Conservation (phyloP, 2,888 invertebrate genomes). For the Ramazzottius varieornatus region DNA sequence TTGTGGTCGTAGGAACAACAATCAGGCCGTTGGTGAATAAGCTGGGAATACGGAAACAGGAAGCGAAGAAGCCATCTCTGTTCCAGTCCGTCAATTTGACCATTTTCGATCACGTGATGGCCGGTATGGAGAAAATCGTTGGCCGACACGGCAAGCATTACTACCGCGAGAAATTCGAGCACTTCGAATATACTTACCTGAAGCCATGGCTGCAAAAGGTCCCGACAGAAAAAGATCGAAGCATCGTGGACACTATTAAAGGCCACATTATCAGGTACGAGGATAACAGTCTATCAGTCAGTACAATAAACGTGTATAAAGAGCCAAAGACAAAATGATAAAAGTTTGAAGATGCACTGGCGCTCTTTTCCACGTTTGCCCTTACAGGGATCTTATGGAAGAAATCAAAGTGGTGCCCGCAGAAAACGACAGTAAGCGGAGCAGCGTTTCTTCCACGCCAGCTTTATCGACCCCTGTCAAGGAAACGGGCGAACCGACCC, state of each 20-base stretch:
- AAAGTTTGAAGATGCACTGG: too few relatives aligned
- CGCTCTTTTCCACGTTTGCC: too few relatives aligned
- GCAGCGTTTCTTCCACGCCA: too few relatives aligned
- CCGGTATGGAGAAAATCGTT: slow-evolving; percentile 27
- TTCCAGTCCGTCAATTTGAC: neutral
- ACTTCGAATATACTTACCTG: slow-evolving; percentile 15
- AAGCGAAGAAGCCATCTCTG: slow-evolving; percentile 4
- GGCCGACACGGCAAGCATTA: slow-evolving; percentile 23
- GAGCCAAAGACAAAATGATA: too few relatives aligned
- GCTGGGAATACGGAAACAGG: slow-evolving; percentile 19
- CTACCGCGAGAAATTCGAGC: slow-evolving; percentile 14
- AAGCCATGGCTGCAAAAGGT: slow-evolving; percentile 13
- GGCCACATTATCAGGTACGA: neutral
- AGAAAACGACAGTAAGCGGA: too few relatives aligned
- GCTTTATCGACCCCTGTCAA: too few relatives aligned
- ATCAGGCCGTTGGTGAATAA: slow-evolving; percentile 26
- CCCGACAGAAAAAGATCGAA: slow-evolving; percentile 1
- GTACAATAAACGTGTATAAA: too few relatives aligned
- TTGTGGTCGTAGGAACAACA: slow-evolving; percentile 24
- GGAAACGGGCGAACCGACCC: too few relatives aligned
- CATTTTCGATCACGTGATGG: slow-evolving; percentile 25
- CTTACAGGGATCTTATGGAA: too few relatives aligned
- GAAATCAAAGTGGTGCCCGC: too few relatives aligned
- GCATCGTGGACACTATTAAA: neutral
- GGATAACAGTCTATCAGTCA: too few relatives aligned